phyloP scores from a whole-genome alignment of 2,797 vertebrate species.

The Danio kyathit region DNA sequence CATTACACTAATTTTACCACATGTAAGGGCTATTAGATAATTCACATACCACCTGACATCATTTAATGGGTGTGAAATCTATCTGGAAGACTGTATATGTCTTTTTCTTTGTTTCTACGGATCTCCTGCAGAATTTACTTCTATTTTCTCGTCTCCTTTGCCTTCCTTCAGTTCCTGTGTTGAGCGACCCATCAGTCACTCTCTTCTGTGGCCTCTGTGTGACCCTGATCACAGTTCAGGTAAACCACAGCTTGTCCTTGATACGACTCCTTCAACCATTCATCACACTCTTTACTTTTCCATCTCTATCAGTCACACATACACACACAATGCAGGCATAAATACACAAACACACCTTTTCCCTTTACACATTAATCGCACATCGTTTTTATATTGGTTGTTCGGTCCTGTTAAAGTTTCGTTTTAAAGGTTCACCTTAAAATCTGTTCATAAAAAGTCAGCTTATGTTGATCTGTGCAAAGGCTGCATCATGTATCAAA shows the following conservation, averaged over 20 bases:
- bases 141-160: slow-evolving; percentile 22
- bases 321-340: background rate
- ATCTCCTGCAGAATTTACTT: slow-evolving; percentile 33
- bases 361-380: background rate
- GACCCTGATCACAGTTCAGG: slow-evolving; percentile 58
- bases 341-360: background rate
- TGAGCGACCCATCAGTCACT: slow-evolving; percentile 51
- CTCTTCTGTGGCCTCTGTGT: slow-evolving; percentile 47
- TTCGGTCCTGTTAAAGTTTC: background rate
- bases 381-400: background rate
- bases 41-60: background rate
- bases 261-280: slow-evolving; percentile 55
- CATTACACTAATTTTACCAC: background rate
- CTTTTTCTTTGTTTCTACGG: background rate
- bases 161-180: slow-evolving; percentile 51
- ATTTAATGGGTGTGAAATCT: background rate
- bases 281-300: slow-evolving; percentile 40
- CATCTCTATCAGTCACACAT: slow-evolving; percentile 2
- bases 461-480: background rate
- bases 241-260: slow-evolving; percentile 59
- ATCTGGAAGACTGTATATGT: background rate
- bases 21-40: background rate
- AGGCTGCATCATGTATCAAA: background rate
- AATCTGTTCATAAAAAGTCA: background rate
- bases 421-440: background rate